A percentile compares a stretch with the other conserved stretches of the same genome.
Evolutionary conservation across 2,113 vertebrate species (phyloP).

Genomic region (Catagonus wagneri): DNA sequence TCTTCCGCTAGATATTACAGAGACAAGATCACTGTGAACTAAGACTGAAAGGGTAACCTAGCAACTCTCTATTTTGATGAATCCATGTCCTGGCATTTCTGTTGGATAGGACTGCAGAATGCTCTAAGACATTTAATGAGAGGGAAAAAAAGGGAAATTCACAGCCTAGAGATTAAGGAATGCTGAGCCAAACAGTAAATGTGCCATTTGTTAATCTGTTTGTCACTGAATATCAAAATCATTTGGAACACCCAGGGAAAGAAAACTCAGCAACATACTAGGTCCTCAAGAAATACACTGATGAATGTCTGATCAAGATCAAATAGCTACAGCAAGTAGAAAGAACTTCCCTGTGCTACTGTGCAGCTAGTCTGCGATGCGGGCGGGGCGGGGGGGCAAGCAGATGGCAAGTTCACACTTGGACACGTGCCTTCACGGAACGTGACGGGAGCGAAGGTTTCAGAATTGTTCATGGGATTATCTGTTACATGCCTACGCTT

Average conservation of each 20-base stretch:
- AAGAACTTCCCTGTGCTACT: not conserved
- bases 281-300: not conserved
- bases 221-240: not conserved
- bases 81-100: slow-evolving; percentile 36
- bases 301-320: not conserved
- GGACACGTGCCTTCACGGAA: not conserved
- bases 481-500: not conserved
- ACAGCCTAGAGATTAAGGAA: not conserved
- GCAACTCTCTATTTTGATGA: slow-evolving; percentile 40
- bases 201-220: not conserved
- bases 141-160: not conserved
- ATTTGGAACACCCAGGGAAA: not conserved
- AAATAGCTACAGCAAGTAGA: not conserved
- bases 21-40: slow-evolving; percentile 40
- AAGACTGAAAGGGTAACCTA: slow-evolving; percentile 45
- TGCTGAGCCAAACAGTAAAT: not conserved
- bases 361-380: too few species aligned
- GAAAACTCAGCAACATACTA: not conserved
- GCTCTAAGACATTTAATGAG: slow-evolving; percentile 27
- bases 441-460: not conserved
- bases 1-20: not conserved
- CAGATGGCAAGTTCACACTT: not conserved
- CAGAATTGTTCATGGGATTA: not conserved
- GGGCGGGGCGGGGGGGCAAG: not conserved
- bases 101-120: not conserved